Conservation (phyloP, 2,797 vertebrate genomes). For the Hoplostethus atlanticus region DNA sequence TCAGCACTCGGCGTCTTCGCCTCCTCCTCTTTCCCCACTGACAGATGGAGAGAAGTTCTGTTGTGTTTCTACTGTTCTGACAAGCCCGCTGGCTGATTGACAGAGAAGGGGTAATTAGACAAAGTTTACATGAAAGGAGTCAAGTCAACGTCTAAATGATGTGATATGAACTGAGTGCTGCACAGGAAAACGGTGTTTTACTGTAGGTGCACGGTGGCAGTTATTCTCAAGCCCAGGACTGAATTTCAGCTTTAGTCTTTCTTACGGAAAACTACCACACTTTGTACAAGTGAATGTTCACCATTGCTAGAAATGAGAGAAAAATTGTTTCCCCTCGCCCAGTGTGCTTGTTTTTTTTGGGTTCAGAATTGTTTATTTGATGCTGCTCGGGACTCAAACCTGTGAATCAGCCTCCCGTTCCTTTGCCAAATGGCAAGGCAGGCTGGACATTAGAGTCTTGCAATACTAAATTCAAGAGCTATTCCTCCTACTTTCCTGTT, state of each 20-base stretch:
- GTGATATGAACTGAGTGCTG: conserved; percentile 21
- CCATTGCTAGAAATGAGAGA: background rate
- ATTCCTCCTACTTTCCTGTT: conserved; percentile 40
- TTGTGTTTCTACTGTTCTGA: conserved; percentile 57
- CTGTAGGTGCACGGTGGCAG: background rate
- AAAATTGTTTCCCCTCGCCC: background rate
- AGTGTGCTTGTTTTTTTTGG: background rate
- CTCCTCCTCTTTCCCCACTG: conserved; percentile 35
- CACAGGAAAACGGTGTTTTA: conserved; percentile 10
- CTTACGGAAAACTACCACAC: background rate
- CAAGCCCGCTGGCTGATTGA: conserved; percentile 60
- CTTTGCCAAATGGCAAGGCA: background rate
- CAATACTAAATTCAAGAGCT: conserved; percentile 47
- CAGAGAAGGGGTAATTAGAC: conserved; percentile 63
- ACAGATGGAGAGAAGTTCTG: conserved; percentile 50
- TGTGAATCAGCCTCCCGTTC: background rate
- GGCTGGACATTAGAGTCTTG: background rate
- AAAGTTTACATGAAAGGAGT: conserved; percentile 54
- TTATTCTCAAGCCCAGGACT: background rate
- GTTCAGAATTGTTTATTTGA: background rate
- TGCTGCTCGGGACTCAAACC: background rate
- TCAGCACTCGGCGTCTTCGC: conserved; percentile 48
- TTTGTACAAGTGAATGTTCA: background rate
- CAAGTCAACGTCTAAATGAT: conserved; percentile 20
- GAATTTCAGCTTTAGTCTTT: background rate